Conservation (phyloP, 2,888 invertebrate genomes). For the Dermolepida albohirtum region DNA sequence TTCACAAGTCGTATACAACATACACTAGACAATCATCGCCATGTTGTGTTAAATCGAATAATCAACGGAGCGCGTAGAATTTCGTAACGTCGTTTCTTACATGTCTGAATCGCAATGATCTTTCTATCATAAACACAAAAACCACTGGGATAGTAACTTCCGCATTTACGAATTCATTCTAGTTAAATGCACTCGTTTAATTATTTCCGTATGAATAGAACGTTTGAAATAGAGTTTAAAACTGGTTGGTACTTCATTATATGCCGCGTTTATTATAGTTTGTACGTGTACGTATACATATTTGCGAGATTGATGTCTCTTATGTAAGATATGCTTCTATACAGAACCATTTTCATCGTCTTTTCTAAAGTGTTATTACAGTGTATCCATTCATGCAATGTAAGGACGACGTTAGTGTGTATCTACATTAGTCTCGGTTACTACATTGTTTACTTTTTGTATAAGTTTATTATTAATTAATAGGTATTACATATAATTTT, state of each 20-base stretch:
- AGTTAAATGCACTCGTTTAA: constrained; percentile 7
- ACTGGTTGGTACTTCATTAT: constrained; percentile 8
- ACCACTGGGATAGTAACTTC: constrained; percentile 10
- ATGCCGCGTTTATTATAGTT: constrained; percentile 1
- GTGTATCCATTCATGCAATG: constrained; percentile 13
- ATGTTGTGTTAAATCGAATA: constrained; percentile 20
- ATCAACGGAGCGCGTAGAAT: constrained; percentile 18
- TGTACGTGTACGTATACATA: neutral
- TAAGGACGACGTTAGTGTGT: constrained; percentile 5
- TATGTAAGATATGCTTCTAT: constrained; percentile 18
- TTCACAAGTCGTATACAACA: neutral
- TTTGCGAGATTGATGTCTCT: constrained; percentile 14
- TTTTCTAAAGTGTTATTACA: constrained; percentile 25
- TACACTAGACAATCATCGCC: neutral
- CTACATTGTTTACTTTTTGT: neutral
- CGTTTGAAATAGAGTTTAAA: neutral
- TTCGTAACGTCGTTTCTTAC: constrained; percentile 15
- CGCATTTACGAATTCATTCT: constrained; percentile 15
- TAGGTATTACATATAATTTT: too few relatives aligned
- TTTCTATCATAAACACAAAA: constrained; percentile 18
- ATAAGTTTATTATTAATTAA: neutral
- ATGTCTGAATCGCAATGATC: constrained; percentile 10
- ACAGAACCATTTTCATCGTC: constrained; percentile 20
- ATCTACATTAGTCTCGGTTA: constrained; percentile 1
- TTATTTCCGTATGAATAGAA: constrained; percentile 16